These are phyloP conservation scores for Hycleus phaleratus DNA, from an alignment of 1,140 invertebrate genomes.

Conservation along the genomic window DNA sequence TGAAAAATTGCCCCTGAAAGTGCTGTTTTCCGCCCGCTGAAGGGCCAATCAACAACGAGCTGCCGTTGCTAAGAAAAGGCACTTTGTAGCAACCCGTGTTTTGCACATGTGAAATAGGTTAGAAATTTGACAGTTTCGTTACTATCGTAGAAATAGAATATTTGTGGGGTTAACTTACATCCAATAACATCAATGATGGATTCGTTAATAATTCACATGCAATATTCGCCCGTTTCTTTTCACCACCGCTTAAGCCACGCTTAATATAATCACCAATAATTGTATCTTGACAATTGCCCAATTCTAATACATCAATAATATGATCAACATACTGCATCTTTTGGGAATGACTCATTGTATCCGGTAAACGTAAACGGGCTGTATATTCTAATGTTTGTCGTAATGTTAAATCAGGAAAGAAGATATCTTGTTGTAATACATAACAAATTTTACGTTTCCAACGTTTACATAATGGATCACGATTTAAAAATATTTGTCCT, in stretches of 20 bases:
- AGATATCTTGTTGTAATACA: conserved; percentile 78
- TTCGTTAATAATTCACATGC: conserved; percentile 81
- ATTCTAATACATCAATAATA: conserved; percentile 70
- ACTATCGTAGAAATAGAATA: too few relatives aligned
- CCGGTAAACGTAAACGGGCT: conserved; percentile 65
- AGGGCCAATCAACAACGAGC: too few relatives aligned
- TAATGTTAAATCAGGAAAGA: conserved; percentile 74
- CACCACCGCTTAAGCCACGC: conserved; percentile 74
- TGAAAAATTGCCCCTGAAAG: too few relatives aligned
- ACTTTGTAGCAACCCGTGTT: too few relatives aligned
- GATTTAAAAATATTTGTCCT: conserved; percentile 67
- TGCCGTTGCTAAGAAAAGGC: too few relatives aligned
- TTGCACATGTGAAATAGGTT: too few relatives aligned
- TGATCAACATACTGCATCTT: conserved; percentile 75
- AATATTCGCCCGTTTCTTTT: conserved; percentile 81
- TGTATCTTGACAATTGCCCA: conserved; percentile 70
- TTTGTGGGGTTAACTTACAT: conserved; percentile 54
- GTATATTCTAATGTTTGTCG: conserved; percentile 72
- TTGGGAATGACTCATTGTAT: conserved; percentile 62
- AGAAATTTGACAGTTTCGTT: too few relatives aligned
- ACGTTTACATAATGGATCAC: conserved; percentile 65
- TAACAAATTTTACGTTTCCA: conserved; percentile 74
- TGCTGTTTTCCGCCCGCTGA: too few relatives aligned
- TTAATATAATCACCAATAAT: conserved; percentile 75
- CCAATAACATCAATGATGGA: conserved; percentile 74